Base-by-base conservation (phyloP, 2,797 vertebrate species). In the Melanotaenia pygmaea region DNA sequence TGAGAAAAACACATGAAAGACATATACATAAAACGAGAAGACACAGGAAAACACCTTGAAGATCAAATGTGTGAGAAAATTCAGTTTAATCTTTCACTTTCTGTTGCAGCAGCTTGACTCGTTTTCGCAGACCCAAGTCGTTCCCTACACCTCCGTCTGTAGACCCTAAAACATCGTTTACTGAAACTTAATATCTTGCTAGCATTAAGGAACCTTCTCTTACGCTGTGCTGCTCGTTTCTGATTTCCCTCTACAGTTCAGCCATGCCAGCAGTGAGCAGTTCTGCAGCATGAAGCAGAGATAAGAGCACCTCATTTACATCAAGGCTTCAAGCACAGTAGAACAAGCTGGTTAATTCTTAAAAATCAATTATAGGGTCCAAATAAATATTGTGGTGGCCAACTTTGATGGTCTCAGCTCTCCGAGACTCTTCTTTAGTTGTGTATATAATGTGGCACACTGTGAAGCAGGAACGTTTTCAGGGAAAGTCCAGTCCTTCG, bases 71-170 rank as follows among this genome's bases (percentile, higher is more conserved):
- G 22, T 14, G 24, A 56, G 26, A 26, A 14, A 7, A 28, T 30
- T 12, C 2, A 9, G 5, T 24, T 28, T 24, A 7, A 28, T 2
- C 43, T 47, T 47, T 47, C 43, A 5, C 18, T 73, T 79, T 71
- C 54, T 67, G 69, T 65, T 80, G 66, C 74, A 67, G 75, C 43
- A 67, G 72, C 67, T 51, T 64, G 24, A 28, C 43, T 10, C 16
- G 6, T 22, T 37, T 85, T 50, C 75, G 76, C 86, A 87, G 86
- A 84, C 24, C 59, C 56, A 58, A 69, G 69, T 35, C 56, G 6
- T 57, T 77, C 65, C 24, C 64, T 65, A 32, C 57, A 64, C 77
- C 66, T 73, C 61, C 26, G 72, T 64, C 71, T 67, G 74, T 75
- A 77, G 62, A 76, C 60, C 66, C 51, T 30, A 30, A 77, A 72